These are phyloP conservation scores for Pseudochirops corinnae DNA, from an alignment of 2,797 vertebrate species.

Conservation along the genomic window DNA sequence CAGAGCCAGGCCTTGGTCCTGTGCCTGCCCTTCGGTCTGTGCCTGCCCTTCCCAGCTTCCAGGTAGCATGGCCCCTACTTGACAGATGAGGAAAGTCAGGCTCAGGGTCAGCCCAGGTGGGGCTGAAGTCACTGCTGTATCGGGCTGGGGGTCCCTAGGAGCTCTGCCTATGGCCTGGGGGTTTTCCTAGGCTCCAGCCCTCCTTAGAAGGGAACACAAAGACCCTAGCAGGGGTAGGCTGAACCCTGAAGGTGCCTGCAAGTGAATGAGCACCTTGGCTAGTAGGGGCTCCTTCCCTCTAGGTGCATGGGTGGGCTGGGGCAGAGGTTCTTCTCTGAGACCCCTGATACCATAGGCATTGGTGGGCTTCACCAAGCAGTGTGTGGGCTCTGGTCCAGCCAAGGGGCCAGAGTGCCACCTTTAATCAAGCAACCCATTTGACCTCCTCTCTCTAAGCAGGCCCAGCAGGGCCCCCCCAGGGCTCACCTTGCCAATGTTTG, in stretches of 20 bases:
- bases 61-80: background rate
- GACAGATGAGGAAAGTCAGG: background rate
- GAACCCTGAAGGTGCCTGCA: too few species aligned
- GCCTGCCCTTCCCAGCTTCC: too few species aligned
- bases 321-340: too few species aligned
- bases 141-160: background rate
- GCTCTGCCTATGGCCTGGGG: background rate
- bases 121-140: too few species aligned
- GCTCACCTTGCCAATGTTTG: constrained; percentile 94
- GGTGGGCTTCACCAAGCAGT: too few species aligned
- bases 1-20: background rate
- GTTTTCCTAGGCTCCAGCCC: background rate
- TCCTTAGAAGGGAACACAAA: background rate
- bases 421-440: too few species aligned
- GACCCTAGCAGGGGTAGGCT: background rate
- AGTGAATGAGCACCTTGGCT: background rate
- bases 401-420: too few species aligned
- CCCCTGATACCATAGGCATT: too few species aligned
- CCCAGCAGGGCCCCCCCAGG: background rate
- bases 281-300: rapidly evolving
- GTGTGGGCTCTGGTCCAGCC: background rate
- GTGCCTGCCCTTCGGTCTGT: background rate
- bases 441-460: background rate
- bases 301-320: too few species aligned
- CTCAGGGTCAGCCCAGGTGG: too few species aligned